phyloP scores from a whole-genome alignment of 2,888 invertebrate genomes.

The Pollenia angustigena region DNA sequence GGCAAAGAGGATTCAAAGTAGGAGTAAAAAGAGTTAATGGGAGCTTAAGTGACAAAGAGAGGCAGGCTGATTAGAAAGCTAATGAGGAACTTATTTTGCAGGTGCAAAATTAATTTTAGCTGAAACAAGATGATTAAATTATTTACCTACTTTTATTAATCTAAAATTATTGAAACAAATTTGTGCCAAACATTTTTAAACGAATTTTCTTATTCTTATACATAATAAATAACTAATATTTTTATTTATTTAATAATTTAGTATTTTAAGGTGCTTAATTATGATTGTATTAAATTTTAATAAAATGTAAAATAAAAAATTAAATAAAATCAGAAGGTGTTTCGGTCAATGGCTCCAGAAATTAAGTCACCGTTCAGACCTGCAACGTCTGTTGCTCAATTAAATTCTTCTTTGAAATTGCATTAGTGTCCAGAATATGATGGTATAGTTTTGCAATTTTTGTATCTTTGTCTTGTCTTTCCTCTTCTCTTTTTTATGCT shows the following conservation, averaged over 20 bases:
- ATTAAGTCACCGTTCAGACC: too few species aligned
- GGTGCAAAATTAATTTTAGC: conserved; percentile 18
- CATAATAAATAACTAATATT: background rate
- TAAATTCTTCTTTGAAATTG: too few species aligned
- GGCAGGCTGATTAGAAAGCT: background rate
- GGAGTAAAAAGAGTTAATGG: background rate
- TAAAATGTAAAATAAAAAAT: background rate
- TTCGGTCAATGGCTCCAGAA: too few species aligned
- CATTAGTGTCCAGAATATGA: too few species aligned
- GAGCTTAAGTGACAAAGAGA: background rate
- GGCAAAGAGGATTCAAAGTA: conserved; percentile 45
- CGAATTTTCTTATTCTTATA: conserved; percentile 37
- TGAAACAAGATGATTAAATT: background rate
- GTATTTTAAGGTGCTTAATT: conserved; percentile 47
- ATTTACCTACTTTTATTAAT: background rate
- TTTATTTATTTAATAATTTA: conserved; percentile 50
- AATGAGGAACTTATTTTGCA: background rate
- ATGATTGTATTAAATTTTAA: conserved; percentile 29
- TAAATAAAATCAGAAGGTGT: too few species aligned
- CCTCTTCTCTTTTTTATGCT: too few species aligned
- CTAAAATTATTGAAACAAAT: conserved; percentile 50
- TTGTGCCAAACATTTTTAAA: conserved; percentile 69
- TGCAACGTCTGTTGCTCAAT: too few species aligned
- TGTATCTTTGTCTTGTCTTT: too few species aligned
- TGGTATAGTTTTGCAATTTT: too few species aligned